Base-by-base conservation (phyloP, 2,113 vertebrate species). In the Pterocles orientalis region DNA sequence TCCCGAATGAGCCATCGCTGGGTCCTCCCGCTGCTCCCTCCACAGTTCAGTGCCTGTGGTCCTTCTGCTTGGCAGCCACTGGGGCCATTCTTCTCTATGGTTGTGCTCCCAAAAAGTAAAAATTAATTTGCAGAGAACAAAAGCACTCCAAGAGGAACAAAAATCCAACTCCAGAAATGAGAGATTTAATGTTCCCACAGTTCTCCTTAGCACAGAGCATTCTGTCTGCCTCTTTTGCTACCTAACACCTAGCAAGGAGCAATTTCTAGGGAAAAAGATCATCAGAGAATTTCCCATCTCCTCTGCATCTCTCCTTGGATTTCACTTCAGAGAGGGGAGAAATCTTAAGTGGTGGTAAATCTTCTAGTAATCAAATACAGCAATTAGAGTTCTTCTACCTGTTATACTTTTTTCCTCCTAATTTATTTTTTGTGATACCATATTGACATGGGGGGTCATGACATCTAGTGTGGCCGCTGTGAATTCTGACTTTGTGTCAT, bases 361-460 rank as follows among this genome's bases (percentile, higher is more conserved):
- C 93, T 86, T 60, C 17, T 24, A 50, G 95, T 97, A 96, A 97
- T 93, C 91, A 95, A 96, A 96, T 94, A 92, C 78, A 77, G 41
- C 66, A 82, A 85, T 91, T 94, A 91, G 77, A 87, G 91, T 61
- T 69, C 53, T 88, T 72, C 18, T 66, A 28, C 2, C 0, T 86
- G 58, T 92, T 82, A 65, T 2, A 50, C 16, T 43, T 84, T 86
- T 88, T 57, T 18, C 29, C 45, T 95, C 57, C n/a, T 64, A 33
- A 60, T 79, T 72, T 93, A 69, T 93, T 79, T 92, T 92, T 84
- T 69, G 57, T 87, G 86, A 82, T 96, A 89, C n/a, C 31, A 54
- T 65, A 91, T 58, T 89, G 81, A 87, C 54, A 65, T 61, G 50
- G 87, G 50, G 36, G 92, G 76, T 82, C 83, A 21, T 66, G 36